Percentiles rank a stretch among this genome's conserved stretches.
Evolutionary conservation across 2,113 vertebrate genomes (phyloP).

Genomic region (Atractosteus spatula): DNA sequence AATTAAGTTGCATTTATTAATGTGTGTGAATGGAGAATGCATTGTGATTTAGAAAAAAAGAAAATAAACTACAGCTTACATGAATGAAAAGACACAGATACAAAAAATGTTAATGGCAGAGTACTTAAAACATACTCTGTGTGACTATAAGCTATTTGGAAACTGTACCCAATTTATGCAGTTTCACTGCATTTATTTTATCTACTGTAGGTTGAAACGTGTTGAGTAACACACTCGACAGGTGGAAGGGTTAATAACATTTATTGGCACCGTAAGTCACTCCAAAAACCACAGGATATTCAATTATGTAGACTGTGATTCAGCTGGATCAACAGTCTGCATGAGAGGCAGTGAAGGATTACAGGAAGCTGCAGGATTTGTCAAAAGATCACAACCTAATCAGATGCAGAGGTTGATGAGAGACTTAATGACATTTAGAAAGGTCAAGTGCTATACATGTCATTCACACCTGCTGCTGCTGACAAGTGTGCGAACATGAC

Average conservation of each 20-base stretch:
- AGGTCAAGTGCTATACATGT: background rate
- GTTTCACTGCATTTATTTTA: background rate
- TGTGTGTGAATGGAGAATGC: too few relatives aligned
- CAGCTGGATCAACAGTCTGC: constrained; percentile 4
- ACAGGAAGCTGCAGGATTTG: background rate
- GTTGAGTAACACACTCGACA: background rate
- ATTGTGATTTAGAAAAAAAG: too few relatives aligned
- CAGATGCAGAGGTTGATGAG: background rate
- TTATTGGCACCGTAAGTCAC: constrained; percentile 7
- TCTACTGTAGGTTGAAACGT: background rate
- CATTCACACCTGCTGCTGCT: background rate
- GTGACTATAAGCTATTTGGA: constrained; percentile 1
- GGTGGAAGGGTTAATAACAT: constrained; percentile 9
- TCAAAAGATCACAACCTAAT: background rate
- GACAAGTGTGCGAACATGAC: background rate
- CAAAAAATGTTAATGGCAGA: background rate
- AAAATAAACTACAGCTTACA: background rate
- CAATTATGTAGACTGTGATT: background rate
- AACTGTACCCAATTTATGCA: background rate
- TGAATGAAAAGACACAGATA: background rate
- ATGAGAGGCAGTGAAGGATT: background rate
- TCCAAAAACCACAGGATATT: background rate
- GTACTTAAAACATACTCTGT: background rate
- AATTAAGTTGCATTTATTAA: too few relatives aligned
- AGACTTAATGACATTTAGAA: background rate